These are phyloP conservation scores for Diadophis punctatus DNA, from an alignment of 2,113 vertebrate species.

Conservation along the genomic window DNA sequence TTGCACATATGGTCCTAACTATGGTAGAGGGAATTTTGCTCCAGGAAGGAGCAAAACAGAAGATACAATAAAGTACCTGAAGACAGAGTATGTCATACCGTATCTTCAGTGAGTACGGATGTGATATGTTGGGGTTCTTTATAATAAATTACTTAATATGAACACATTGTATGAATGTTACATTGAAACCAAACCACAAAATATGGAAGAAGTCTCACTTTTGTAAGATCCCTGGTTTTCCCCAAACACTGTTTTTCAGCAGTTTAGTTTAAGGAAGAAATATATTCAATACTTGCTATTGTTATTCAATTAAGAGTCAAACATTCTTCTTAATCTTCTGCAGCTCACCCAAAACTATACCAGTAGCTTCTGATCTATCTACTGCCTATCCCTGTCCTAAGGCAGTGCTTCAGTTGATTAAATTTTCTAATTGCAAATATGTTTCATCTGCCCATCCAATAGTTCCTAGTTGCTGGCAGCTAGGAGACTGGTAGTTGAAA, in stretches of 20 bases:
- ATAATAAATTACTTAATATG: neutral
- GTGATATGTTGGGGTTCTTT: neutral
- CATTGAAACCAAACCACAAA: neutral
- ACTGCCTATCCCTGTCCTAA: constrained; percentile 10
- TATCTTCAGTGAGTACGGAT: neutral
- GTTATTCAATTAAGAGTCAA: neutral
- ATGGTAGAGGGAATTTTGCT: neutral
- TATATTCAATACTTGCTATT: neutral
- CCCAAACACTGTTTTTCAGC: neutral
- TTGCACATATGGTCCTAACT: neutral
- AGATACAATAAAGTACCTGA: neutral
- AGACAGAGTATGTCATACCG: neutral
- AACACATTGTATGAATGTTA: neutral
- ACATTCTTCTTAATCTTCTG: neutral
- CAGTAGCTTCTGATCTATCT: neutral
- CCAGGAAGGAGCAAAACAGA: neutral
- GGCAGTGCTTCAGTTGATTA: constrained; percentile 49
- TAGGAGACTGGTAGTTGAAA: constrained; percentile 42
- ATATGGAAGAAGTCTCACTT: neutral
- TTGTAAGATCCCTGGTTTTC: neutral
- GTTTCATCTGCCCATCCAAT: constrained; percentile 29
- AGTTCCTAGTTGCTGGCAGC: constrained; percentile 31
- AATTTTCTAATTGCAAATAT: constrained; percentile 51
- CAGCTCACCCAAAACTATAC: neutral
- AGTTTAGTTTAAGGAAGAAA: neutral